Evolutionary conservation across 1,140 invertebrate genomes (phyloP).

Genomic region (Microplitis mediator): DNA sequence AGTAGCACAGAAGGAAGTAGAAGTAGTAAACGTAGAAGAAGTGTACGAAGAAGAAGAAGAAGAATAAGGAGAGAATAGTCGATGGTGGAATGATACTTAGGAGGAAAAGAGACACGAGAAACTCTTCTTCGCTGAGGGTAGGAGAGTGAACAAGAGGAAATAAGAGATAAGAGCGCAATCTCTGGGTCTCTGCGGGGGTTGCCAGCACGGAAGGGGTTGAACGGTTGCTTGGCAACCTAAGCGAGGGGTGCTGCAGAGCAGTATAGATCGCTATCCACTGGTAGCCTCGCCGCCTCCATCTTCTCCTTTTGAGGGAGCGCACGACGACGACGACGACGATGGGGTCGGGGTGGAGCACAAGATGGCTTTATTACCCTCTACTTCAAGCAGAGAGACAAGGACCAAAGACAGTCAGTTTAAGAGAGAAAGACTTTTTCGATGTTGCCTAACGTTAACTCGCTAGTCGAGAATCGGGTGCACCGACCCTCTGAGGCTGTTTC

Average conservation of each 20-base stretch:
- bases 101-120: constrained; percentile 29
- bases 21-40: too few relatives aligned
- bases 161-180: constrained; percentile 50
- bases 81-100: constrained; percentile 11
- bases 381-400: too few relatives aligned
- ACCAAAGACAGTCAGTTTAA: too few relatives aligned
- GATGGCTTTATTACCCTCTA: constrained; percentile 40
- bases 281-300: constrained; percentile 31
- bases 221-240: constrained; percentile 36
- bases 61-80: background rate
- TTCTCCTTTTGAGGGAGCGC: constrained; percentile 21
- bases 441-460: constrained; percentile 11
- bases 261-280: constrained; percentile 39
- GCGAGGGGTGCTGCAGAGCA: constrained; percentile 34
- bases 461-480: constrained; percentile 1
- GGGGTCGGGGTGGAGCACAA: constrained; percentile 25
- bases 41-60: background rate
- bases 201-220: constrained; percentile 35
- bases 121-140: background rate
- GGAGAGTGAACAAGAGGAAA: constrained; percentile 17
- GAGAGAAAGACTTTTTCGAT: constrained; percentile 22
- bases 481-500: constrained; percentile 14
- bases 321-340: background rate
- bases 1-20: background rate
- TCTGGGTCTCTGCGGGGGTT: constrained; percentile 29